Evolutionary conservation across 2,888 invertebrate genomes (phyloP), one percentile per base, ranked within the genome.

Genomic region (Crocallis elinguaria): DNA sequence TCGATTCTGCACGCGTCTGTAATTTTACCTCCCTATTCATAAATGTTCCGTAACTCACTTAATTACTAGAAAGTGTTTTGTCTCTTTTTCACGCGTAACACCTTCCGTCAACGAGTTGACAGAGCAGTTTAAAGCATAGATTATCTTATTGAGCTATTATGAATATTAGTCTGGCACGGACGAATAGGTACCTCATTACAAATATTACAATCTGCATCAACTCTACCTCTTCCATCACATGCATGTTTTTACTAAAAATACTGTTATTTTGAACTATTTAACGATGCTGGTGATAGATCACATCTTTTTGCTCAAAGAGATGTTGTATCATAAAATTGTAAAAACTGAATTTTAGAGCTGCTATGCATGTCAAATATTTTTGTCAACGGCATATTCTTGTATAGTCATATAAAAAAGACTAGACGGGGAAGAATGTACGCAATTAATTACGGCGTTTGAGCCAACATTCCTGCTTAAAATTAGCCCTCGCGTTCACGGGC

Each of bases 381-480:
- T 48, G 49, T 55, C 30, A 67, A 63, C 49, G 37, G 61, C 48
- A 50, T 62, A 52, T 53, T 63, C 56, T 48, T 58, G 62, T n/a
- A n/a, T n/a, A n/a, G n/a, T 67, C 59, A 59, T 62, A 63, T 69
- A 67, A 76, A 74, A 77, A 70, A 73, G 74, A 75, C 77, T 74
- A 77, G 79, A 82, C 76, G 65, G 69, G 66, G 69, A 75, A 75
- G 73, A 76, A 76, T 80, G 75, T 78, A 66, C 64, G 71, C 77
- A 77, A 83, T 81, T 84, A 84, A 86, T 86, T 82, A 80, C 69
- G 67, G 70, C 53, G 74, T 75, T 61, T 69, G 75, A 83, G 85
- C 82, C 85, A 83, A 84, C 82, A 86, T 86, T 86, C 86, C 77
- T 56, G 70, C 71, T 73, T 79, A 84, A 84, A 86, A 82, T 84